Percentiles rank a stretch among this genome's conserved stretches.
Evolutionary conservation across 2,888 invertebrate species (phyloP).

Genomic region (Drosophila parthenogenetica): DNA sequence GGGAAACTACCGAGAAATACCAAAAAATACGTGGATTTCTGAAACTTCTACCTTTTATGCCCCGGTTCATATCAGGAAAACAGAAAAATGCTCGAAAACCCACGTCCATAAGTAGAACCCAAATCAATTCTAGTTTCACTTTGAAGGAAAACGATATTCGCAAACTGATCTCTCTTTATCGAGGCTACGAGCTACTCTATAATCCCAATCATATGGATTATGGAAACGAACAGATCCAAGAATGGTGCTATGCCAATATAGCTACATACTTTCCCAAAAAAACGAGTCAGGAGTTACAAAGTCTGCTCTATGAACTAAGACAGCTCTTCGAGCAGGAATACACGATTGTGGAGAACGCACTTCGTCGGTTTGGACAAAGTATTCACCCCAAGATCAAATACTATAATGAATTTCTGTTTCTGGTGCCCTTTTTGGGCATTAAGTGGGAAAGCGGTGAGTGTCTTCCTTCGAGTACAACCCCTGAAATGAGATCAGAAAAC

Average conservation of each 20-base stretch:
- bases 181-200: constrained; percentile 50
- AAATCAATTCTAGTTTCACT: background rate
- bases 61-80: background rate
- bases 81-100: background rate
- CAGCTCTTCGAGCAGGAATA: constrained; percentile 54
- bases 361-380: constrained; percentile 4
- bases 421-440: constrained; percentile 44
- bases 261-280: constrained; percentile 34
- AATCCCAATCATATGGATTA: constrained; percentile 46
- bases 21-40: constrained; percentile 29
- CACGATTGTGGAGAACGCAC: constrained; percentile 37
- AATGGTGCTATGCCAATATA: constrained; percentile 53
- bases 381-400: constrained; percentile 47
- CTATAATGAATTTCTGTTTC: constrained; percentile 61
- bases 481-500: background rate
- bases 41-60: constrained; percentile 4
- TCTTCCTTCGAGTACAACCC: background rate
- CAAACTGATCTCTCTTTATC: constrained; percentile 47
- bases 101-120: background rate
- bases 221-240: constrained; percentile 42
- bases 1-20: background rate
- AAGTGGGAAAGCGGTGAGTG: background rate
- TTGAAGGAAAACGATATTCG: constrained; percentile 38
- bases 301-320: constrained; percentile 32
- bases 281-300: constrained; percentile 29